Base-by-base conservation (phyloP, 1,140 invertebrate genomes). In the Lerema accius region DNA sequence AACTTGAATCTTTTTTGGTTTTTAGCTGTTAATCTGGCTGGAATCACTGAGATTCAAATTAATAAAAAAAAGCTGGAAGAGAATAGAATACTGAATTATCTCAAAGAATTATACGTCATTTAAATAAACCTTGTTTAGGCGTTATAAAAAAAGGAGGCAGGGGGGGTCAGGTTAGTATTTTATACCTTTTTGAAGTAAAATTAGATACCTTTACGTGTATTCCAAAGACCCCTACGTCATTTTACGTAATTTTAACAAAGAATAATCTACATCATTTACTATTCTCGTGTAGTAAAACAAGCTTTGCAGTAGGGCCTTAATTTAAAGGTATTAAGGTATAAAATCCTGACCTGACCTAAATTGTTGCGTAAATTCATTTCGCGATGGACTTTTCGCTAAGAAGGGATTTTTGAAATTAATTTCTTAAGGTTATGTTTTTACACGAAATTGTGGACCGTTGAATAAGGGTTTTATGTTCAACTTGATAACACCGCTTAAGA, bases 391-490 rank as follows among this genome's bases (percentile, higher is more conserved):
- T 56, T 43, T 16, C 23, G 16, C 40, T 56, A 45, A 56, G 53
- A 16, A 45, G 53, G 40, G 53, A 56, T 56, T 56, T 56, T 56
- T 45, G 39, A 56, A 56, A 56, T 56, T 56, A 45, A 56, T 56
- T 56, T 56, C 26, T n/a, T 56, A 56, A 56, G 53, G 53, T 56
- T 32, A 43, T 56, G 23, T 56, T 56, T 42, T 32, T 56, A 56
- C 23, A 42, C 23, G 40, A 56, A 56, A 56, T 42, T 56, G 51
- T 43, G 37, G 39, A 4, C 9, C 40, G 23, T 23, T 13, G 48
- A 17, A 13, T 50, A n/a, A 28, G 32, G 23, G 46, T 26, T 49
- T 49, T 28, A 9, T 48, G 45, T 28, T 48, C 45, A 11, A 46
- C 23, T 14, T 48, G 45, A 48, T 49, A 32, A 23, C 23, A 49